Base-by-base conservation (phyloP, 2,797 vertebrate species). In the Coccyzus lansbergi region DNA sequence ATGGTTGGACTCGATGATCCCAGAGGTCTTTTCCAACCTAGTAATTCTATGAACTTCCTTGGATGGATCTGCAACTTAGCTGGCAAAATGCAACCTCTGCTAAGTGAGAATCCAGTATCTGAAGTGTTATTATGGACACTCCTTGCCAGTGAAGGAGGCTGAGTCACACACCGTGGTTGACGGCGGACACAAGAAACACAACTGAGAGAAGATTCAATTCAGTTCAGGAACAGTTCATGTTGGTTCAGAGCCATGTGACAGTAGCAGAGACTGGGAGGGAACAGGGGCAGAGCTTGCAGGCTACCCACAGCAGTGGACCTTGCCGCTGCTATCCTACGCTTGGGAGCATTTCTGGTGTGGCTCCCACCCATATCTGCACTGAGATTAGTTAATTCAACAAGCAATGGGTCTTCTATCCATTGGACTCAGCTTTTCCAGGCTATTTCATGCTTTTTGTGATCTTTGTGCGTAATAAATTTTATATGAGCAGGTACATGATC, bases 171-270 rank as follows among this genome's bases (percentile, higher is more conserved):
- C 0, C 0, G 28, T n/a, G 31, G 31, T 36, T 82, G 40, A 14
- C 5, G 6, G n/a, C 14, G 55, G 72, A 51, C 24, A 4, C 0
- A 2, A 40, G 20, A 33, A 68, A 4, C 22, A 5, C 82, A 48
- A 1, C 24, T 29, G 59, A 20, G 31, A 38, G 34, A 9, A 3
- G 15, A 0, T 17, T 29, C 22, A n/a, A n/a, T n/a, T 29, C 2
- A 0, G 29, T n/a, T n/a, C 5, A 31, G 52, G 26, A 80, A 7
- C 26, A 13, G 29, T 25, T 64, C 6, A 1, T 1, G 15, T 1
- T 31, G 34, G 21, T 53, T 49, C 46, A 0, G 0, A 68, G 51
- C 48, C 3, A 1, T 4, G 0, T 0, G 0, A 7, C 16, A 42
- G 65, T 21, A 38, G 2, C 10, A 2, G 0, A 2, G 42, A 38